phyloP scores from a whole-genome alignment of 2,113 vertebrate genomes.

The Rhinolophus ferrumequinum region DNA sequence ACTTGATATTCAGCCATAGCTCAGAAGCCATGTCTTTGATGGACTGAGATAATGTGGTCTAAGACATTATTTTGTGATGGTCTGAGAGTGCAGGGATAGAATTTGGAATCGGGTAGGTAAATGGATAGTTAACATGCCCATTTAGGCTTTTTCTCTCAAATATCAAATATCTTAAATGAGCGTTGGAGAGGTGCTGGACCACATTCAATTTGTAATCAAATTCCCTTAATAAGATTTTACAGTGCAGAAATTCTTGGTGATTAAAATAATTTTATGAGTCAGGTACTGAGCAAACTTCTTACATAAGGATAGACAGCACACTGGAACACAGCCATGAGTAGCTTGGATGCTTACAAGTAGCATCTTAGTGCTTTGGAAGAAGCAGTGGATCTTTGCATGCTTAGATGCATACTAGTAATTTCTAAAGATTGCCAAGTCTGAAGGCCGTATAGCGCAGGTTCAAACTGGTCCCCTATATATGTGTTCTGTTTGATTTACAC shows the following conservation, averaged over 20 bases:
- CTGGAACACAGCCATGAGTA: neutral
- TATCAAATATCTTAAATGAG: constrained; percentile 78
- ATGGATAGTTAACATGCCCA: constrained; percentile 65
- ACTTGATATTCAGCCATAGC: neutral
- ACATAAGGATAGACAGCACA: neutral
- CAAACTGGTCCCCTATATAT: neutral
- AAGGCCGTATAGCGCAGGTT: neutral
- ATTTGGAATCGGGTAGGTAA: constrained; percentile 59
- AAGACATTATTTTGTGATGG: constrained; percentile 55
- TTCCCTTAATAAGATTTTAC: constrained; percentile 71
- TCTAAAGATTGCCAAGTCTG: neutral
- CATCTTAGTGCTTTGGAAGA: neutral
- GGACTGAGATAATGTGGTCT: constrained; percentile 42
- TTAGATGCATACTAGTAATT: neutral
- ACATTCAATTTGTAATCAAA: constrained; percentile 74
- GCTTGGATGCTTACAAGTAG: neutral
- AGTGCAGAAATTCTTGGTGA: constrained; percentile 58
- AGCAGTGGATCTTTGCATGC: neutral
- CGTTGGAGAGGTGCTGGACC: constrained; percentile 67
- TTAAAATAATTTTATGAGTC: constrained; percentile 70
- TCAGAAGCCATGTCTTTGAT: constrained; percentile 40
- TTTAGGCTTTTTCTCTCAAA: constrained; percentile 72
- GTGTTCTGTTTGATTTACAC: neutral
- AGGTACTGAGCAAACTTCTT: constrained; percentile 3
- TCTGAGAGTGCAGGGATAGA: constrained; percentile 41